phyloP scores from a whole-genome alignment of 2,888 invertebrate genomes.

The Lasioglossum zephyrum region DNA sequence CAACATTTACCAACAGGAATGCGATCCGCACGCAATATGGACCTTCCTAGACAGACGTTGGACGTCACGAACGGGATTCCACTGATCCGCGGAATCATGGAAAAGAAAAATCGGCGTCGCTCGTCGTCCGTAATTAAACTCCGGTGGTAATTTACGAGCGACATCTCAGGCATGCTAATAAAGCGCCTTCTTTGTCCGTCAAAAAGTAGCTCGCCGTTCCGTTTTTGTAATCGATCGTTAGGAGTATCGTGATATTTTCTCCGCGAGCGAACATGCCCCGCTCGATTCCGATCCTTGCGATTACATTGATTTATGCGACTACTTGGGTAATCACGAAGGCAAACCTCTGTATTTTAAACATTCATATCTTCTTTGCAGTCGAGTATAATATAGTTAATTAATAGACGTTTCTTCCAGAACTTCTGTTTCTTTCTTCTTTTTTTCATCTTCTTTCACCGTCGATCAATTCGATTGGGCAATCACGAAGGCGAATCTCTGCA shows the following conservation, averaged over 20 bases:
- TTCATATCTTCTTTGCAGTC: not conserved
- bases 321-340: not conserved
- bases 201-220: conserved; percentile 9
- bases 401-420: not conserved
- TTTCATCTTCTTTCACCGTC: not conserved
- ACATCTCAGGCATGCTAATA: conserved; percentile 32
- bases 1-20: conserved; percentile 68
- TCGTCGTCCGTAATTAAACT: conserved; percentile 40
- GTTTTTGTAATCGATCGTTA: conserved; percentile 34
- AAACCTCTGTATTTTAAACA: not conserved
- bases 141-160: conserved; percentile 45
- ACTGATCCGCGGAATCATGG: conserved; percentile 27
- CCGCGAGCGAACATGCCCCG: not conserved
- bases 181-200: conserved; percentile 29
- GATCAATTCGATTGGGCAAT: not conserved
- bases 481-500: not conserved
- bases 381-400: not conserved
- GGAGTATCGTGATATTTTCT: not conserved
- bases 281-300: not conserved
- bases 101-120: conserved; percentile 45
- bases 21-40: conserved; percentile 56
- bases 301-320: conserved; percentile 23
- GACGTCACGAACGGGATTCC: conserved; percentile 45
- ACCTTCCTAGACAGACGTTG: conserved; percentile 64
- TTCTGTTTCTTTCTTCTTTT: not conserved